Base-by-base conservation (phyloP, 2,113 vertebrate species). In the Myiozetetes cayanensis region DNA sequence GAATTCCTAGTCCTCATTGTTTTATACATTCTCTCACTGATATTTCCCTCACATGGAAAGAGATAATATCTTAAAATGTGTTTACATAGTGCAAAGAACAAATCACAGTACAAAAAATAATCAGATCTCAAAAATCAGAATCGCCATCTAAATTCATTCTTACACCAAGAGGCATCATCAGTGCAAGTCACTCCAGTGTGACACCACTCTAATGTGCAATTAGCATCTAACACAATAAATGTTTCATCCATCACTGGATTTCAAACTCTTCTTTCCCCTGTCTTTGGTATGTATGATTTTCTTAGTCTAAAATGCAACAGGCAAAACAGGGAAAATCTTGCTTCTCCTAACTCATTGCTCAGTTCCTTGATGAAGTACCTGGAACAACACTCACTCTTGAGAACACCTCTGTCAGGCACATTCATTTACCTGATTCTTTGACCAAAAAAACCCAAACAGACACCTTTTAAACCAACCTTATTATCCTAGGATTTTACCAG, bases 201-300 rank as follows among this genome's bases (percentile, higher is more conserved):
- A 39, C 27, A 74, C 10, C n/a, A 41, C 9, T 46, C 22, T 50
- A 17, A 58, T 14, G 10, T 43, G 13, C 28, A 78, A 58, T 71
- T 49, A 67, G 11, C 14, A 65, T 39, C 27, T 59, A 55, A 82
- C 10, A 83, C 12, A 59, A 55, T 24, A 67, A 67, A 63, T 23
- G 5, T 24, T 43, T 68, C 37, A 25, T 28, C 14, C 23, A 24
- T 9, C 19, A 6, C 30, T 70, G 22, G 37, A 55, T 74, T 86
- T 71, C 39, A 55, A 63, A 58, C 10, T 61, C 2, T 22, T 33
- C 3, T 39, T 16, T 20, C 9, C 9, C 16, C 8, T 14, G 3
- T 8, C 49, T 63, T 49, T 83, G 67, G 8, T 55, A 67, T 0
- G 0, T 21, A 49, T 4, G 1, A 43, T 41, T 89, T 62, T n/a